phyloP scores from a whole-genome alignment of 2,113 vertebrate species.

The Coryphaenoides rupestris region DNA sequence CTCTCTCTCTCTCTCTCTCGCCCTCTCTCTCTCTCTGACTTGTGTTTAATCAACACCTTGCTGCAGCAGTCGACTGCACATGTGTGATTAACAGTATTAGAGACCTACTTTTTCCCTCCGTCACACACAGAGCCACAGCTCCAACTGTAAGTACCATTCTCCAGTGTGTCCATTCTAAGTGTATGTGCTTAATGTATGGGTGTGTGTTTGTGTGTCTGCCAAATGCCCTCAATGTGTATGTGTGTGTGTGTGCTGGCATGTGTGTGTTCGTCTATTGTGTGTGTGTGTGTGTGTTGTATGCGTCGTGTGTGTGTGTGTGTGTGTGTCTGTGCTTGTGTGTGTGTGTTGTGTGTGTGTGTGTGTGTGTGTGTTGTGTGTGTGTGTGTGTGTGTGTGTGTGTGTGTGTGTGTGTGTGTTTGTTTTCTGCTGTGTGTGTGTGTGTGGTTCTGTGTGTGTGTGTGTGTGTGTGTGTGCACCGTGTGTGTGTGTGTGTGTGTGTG shows the following conservation, averaged over 20 bases:
- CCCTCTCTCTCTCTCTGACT: slow-evolving; percentile 15
- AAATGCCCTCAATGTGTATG: not conserved
- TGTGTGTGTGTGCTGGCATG: not conserved
- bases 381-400: no score
- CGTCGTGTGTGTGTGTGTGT: slow-evolving; percentile 4
- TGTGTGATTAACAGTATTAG: slow-evolving; percentile 58
- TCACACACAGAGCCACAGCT: slow-evolving; percentile 36
- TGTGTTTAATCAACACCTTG: slow-evolving; percentile 58
- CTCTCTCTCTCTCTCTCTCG: not conserved
- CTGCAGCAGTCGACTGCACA: slow-evolving; percentile 28
- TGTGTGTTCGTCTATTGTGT: not conserved
- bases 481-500: no score
- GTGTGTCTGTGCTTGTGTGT: not conserved
- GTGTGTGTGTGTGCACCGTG: not conserved
- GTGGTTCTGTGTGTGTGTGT: no score
- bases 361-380: no score
- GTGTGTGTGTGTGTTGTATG: slow-evolving; percentile 4
- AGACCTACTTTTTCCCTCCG: slow-evolving; percentile 55
- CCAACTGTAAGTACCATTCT: slow-evolving; percentile 42
- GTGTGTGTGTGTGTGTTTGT: no score
- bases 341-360: slow-evolving; percentile 13
- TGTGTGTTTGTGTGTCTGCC: slow-evolving; percentile 9
- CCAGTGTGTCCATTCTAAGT: slow-evolving; percentile 7
- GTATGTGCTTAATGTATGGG: not conserved
- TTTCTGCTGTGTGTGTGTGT: no score